Base-by-base conservation (phyloP, 2,888 invertebrate species). In the Cosmorhoe ocellata region DNA sequence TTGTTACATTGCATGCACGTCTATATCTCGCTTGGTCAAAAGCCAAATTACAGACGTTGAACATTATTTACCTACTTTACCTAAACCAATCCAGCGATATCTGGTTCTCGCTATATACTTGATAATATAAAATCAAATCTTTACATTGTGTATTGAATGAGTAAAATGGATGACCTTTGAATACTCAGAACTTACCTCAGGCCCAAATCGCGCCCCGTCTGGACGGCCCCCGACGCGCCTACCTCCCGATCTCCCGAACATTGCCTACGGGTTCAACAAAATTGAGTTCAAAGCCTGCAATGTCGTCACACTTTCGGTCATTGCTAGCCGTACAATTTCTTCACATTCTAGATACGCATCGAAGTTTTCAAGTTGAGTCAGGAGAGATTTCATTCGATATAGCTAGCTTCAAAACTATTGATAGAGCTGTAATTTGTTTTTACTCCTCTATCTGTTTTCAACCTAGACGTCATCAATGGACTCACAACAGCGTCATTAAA, bases 401-500 rank as follows among this genome's bases (percentile, higher is more conserved):
- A 18, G 18, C 18, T 3, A 3, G 18, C 18, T 3, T 18, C 18
- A 18, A 3, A 18, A 18, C 4, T 4, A 7, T 6, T 24, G 5
- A 24, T 6, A 24, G 7, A 6, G 7, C 1, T 7, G 24, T 28
- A 28, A 2, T n/a, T 9, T 28, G 47, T 48, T 48, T 49, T 43
- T 47, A 43, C 39, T 40, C 47, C 41, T 31, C 41, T 42, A 32
- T 12, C 24, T 57, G 56, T 57, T 61, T 52, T 53, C 53, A 55
- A 63, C 45, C 51, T 54, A 62, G 64, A 61, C 63, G 67, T 60
- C 64, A 57, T 65, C 63, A 64, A 67, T 66, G 64, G 56, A 40
- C 10, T 50, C 18, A 41, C 43, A 60, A 55, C 64, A 68, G 64
- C 71, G 74, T 75, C 71, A 71, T 59, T 56, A 56, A 41, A 53